Conservation (phyloP, 2,888 invertebrate genomes). For the Drosophila affinis region DNA sequence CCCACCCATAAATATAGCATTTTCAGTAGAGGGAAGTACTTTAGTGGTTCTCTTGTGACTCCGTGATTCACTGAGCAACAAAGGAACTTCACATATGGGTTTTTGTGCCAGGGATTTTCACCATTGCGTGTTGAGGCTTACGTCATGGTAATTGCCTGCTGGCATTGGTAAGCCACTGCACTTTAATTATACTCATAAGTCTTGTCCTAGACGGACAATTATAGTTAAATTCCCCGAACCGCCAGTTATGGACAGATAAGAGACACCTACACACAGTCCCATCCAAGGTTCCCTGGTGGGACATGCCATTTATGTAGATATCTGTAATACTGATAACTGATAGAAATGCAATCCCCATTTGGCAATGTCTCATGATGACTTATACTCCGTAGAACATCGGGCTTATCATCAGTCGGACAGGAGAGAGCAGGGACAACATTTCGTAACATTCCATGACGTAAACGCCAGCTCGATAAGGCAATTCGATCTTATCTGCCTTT, state of each 20-base stretch:
- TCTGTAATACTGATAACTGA: slow-evolving; percentile 27
- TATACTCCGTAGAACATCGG: slow-evolving; percentile 19
- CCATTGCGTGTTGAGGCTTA: background rate
- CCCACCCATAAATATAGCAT: background rate
- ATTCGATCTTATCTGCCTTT: slow-evolving; percentile 49
- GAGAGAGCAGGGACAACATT: slow-evolving; percentile 2
- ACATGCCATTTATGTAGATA: slow-evolving; percentile 16
- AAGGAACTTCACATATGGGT: background rate
- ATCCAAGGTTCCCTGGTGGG: slow-evolving; percentile 10
- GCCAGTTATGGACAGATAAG: background rate
- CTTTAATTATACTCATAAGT: slow-evolving; percentile 1
- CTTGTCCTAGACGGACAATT: background rate
- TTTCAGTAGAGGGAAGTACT: background rate
- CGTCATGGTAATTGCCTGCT: background rate
- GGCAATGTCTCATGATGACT: slow-evolving; percentile 24
- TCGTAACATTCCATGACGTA: slow-evolving; percentile 63
- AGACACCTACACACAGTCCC: background rate
- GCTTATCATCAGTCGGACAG: slow-evolving; percentile 35
- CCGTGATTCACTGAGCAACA: background rate
- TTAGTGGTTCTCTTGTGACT: background rate
- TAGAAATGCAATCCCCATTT: slow-evolving; percentile 20
- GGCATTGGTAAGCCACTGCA: background rate
- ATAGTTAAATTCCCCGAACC: background rate
- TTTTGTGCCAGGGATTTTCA: background rate
- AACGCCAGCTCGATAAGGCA: slow-evolving; percentile 41